phyloP scores from a whole-genome alignment of 2,113 vertebrate genomes.

The Ophthalmotilapia sp. region DNA sequence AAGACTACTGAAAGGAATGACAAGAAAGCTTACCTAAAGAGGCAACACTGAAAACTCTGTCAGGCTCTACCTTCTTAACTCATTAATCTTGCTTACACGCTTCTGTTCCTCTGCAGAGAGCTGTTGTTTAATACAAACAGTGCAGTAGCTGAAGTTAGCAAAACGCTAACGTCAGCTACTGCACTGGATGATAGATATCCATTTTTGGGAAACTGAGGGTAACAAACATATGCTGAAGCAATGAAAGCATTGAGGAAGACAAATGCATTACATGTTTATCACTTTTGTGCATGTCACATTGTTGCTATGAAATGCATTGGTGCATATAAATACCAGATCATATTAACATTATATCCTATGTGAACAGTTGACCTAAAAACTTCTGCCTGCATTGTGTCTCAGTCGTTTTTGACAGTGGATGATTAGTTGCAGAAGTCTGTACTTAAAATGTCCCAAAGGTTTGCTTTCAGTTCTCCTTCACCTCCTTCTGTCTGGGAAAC shows the following conservation, averaged over 20 bases:
- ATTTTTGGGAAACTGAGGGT: background rate
- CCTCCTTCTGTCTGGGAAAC: constrained; percentile 43
- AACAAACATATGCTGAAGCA: background rate
- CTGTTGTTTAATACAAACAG: background rate
- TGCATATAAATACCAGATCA: background rate
- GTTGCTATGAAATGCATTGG: background rate
- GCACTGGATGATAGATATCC: background rate
- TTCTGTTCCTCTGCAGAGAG: background rate
- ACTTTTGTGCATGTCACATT: background rate
- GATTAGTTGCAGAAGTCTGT: constrained; percentile 61
- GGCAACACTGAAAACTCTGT: background rate
- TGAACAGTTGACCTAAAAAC: background rate
- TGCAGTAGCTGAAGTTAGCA: background rate
- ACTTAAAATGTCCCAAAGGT: constrained; percentile 48
- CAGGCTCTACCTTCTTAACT: background rate
- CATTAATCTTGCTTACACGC: background rate
- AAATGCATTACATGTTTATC: background rate
- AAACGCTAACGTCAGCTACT: background rate
- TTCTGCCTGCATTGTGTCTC: background rate
- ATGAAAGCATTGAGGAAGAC: background rate
- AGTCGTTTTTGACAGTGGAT: constrained; percentile 44
- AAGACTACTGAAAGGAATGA: background rate
- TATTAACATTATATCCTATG: background rate
- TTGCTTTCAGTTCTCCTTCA: constrained; percentile 22
- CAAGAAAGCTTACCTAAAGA: background rate